Conservation (phyloP, 2,113 vertebrate genomes). For the Podarcis cretensis region DNA sequence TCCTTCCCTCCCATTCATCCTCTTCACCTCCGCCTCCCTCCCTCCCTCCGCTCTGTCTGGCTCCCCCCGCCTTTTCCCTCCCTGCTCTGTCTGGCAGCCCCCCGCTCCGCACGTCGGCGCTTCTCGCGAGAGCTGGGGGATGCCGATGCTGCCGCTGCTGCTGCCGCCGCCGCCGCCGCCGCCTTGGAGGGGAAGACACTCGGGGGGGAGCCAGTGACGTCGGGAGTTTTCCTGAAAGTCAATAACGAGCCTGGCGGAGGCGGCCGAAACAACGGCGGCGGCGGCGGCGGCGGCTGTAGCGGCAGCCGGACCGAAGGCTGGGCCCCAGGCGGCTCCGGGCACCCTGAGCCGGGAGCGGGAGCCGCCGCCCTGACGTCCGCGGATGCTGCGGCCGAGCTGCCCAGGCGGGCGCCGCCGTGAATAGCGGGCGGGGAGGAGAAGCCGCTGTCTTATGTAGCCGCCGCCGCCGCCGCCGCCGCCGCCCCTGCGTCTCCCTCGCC, state of each 20-base stretch:
- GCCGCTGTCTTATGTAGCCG: conserved; percentile 42
- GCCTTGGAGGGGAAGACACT: conserved; percentile 60
- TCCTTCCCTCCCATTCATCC: neutral
- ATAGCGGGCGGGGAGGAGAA: conserved; percentile 36
- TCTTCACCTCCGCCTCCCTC: neutral
- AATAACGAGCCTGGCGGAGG: conserved; percentile 77
- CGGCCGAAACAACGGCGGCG: conserved; percentile 43
- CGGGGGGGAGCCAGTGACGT: conserved; percentile 76
- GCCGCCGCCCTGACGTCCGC: conserved; percentile 51
- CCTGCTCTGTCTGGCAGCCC: conserved; percentile 50
- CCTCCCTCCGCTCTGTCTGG: conserved; percentile 33
- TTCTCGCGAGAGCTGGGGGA: conserved; percentile 63
- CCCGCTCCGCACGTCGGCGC: conserved; percentile 24
- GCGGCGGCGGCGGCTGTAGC: neutral
- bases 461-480: conserved; percentile 29
- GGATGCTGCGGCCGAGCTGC: conserved; percentile 57
- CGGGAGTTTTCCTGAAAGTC: conserved; percentile 83
- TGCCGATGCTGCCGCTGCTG: conserved; percentile 39
- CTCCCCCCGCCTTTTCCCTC: conserved; percentile 36
- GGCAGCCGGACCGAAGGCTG: conserved; percentile 28
- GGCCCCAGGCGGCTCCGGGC: conserved; percentile 58
- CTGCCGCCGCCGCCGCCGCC: conserved; percentile 19
- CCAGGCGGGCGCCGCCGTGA: conserved; percentile 46
- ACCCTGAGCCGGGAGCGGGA: conserved; percentile 36
- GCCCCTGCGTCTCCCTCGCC: conserved; percentile 21